These are phyloP conservation scores for Rhynchophorus ferrugineus DNA, from an alignment of 1,140 invertebrate species.

Conservation along the genomic window DNA sequence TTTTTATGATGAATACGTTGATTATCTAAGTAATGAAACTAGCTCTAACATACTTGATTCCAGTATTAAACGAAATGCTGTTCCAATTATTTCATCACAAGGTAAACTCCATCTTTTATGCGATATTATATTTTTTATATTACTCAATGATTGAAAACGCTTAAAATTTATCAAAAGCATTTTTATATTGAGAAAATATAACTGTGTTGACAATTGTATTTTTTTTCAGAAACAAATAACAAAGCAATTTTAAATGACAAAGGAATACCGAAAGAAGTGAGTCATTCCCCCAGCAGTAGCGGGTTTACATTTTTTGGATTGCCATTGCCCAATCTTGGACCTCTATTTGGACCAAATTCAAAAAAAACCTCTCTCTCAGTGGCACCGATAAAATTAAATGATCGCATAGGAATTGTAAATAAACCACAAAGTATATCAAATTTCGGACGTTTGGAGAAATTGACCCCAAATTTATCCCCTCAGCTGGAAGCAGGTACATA, in stretches of 20 bases:
- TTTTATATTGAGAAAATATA: no score
- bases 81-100: constrained; percentile 1
- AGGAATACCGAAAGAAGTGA: constrained; percentile 38
- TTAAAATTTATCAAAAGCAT: no score
- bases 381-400: constrained; percentile 32
- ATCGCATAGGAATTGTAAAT: constrained; percentile 41
- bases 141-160: no score
- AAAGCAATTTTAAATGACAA: constrained; percentile 40
- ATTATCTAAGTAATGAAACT: constrained; percentile 59
- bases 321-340: constrained; percentile 63
- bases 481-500: constrained; percentile 36
- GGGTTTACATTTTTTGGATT: constrained; percentile 79
- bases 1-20: constrained; percentile 73
- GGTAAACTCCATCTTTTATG: background rate
- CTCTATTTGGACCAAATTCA: constrained; percentile 47
- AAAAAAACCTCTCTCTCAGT: constrained; percentile 28
- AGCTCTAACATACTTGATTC: background rate
- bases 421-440: constrained; percentile 19
- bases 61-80: background rate
- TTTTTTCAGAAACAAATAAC: constrained; percentile 48
- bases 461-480: constrained; percentile 38
- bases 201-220: no score
- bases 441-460: constrained; percentile 33
- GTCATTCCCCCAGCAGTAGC: constrained; percentile 44
- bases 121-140: background rate